Conservation (phyloP, 2,797 vertebrate genomes). For the Alosa sapidissima region DNA sequence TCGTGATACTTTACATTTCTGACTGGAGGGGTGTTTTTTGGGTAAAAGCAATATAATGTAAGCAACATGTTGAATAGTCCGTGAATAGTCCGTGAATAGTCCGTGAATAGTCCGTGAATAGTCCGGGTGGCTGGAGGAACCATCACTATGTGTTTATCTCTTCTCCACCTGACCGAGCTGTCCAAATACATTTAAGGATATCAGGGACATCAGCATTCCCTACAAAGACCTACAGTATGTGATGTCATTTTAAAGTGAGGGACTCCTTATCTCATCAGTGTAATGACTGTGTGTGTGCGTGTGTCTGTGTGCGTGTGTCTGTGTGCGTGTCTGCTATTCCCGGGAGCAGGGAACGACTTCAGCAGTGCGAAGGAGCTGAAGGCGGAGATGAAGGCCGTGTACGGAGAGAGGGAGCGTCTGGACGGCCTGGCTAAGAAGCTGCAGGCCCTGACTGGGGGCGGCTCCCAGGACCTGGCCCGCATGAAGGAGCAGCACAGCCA, state of each 20-base stretch:
- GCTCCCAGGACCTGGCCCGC: slow-evolving; percentile 70
- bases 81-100: too few relatives aligned
- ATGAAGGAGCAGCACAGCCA: slow-evolving; percentile 78
- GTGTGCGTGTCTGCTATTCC: neutral
- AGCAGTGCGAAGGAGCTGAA: slow-evolving; percentile 82
- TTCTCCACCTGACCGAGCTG: too few relatives aligned
- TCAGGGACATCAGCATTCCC: neutral
- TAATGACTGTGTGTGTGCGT: neutral
- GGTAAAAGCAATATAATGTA: too few relatives aligned
- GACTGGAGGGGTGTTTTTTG: too few relatives aligned
- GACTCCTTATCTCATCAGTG: neutral
- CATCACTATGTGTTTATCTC: too few relatives aligned
- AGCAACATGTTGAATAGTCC: too few relatives aligned
- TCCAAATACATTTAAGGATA: too few relatives aligned
- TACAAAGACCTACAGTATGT: neutral
- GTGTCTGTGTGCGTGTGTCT: neutral
- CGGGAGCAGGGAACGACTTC: slow-evolving; percentile 81
- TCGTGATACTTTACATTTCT: too few relatives aligned
- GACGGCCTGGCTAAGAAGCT: slow-evolving; percentile 79
- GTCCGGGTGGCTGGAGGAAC: too few relatives aligned
- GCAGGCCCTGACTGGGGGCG: slow-evolving; percentile 73
- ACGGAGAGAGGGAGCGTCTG: slow-evolving; percentile 78
- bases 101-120: too few relatives aligned
- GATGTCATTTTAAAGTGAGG: neutral
- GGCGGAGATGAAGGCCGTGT: slow-evolving; percentile 81